Percentiles rank a stretch among this genome's conserved stretches.
Conservation (phyloP, 2,888 invertebrate genomes). For the Zygogramma bicolorata region DNA sequence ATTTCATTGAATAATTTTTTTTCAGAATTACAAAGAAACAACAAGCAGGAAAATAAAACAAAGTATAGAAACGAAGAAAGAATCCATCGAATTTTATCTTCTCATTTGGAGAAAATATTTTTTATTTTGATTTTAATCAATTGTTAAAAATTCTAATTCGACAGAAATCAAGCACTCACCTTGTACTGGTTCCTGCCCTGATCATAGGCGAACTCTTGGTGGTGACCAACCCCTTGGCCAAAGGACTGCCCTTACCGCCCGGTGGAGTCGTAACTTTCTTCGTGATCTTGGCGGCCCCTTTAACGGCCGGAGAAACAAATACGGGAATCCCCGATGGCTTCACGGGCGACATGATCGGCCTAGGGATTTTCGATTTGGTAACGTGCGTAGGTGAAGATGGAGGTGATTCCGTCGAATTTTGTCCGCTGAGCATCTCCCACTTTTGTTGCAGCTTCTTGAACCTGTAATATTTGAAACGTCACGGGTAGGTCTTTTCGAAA, state of each 20-base stretch:
- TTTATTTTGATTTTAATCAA: background rate
- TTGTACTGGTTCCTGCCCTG: constrained; percentile 47
- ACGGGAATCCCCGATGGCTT: constrained; percentile 74
- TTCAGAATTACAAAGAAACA: no score
- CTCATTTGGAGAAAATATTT: no score
- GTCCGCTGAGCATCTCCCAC: constrained; percentile 82
- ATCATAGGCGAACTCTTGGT: constrained; percentile 50
- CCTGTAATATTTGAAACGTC: no score
- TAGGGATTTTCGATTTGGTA: constrained; percentile 79
- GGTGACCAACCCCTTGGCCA: constrained; percentile 30
- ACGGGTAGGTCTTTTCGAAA: no score
- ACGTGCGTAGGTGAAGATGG: constrained; percentile 64
- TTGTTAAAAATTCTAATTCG: background rate
- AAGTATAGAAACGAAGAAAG: no score
- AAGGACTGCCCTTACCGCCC: constrained; percentile 25
- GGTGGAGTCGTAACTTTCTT: constrained; percentile 66
- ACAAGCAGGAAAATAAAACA: no score
- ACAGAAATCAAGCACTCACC: constrained; percentile 46
- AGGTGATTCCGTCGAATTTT: constrained; percentile 65
- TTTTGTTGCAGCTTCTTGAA: constrained; percentile 83
- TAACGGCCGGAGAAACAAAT: constrained; percentile 59
- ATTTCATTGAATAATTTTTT: no score
- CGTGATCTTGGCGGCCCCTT: constrained; percentile 54
- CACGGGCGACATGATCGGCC: constrained; percentile 80
- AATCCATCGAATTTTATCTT: no score